Evolutionary conservation across 2,797 vertebrate species (phyloP), one percentile per base, ranked within the genome.

Genomic region (Lagothrix lagotricha): DNA sequence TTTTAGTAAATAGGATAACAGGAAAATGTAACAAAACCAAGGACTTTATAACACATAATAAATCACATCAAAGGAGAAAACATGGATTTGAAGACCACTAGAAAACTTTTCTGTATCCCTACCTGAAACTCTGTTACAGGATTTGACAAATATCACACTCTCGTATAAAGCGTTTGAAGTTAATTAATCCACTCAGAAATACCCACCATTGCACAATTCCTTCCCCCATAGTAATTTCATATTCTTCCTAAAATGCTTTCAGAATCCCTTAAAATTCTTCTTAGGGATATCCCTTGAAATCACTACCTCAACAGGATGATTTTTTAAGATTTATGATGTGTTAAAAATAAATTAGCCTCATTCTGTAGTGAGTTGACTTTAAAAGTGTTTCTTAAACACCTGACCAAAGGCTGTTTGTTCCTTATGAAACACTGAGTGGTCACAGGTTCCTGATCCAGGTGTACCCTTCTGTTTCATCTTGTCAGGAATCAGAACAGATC

Each of bases 131-230:
- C 39, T 84, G 19, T 77, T 10, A 0, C 7, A n/a, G 19, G 14
- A 72, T 83, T 90, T 73, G 4, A 90, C 22, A 90, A 90, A 84
- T 26, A 46, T 20, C 11, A n/a, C 0, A 0, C 22, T 87, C 13
- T 58, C 36, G 7, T 17, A 46, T 17, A 48, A 0, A 17, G 4
- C 52, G 7, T 87, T 84, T 91, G 28, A 77, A 85, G n/a, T 80
- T 90, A 95, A 75, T 61, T 54, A 57, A 76, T 92, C 75, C 89
- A 15, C 17, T 85, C 76, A 80, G 73, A 76, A 92, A 88, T 64
- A 41, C 0, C 52, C 26, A 93, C 33, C 17, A 50, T 50, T 24
- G 46, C 13, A 52, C 11, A 19, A 64, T 19, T 48, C 33, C 33
- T 96, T n/a, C 19, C 12, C 4, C 28, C 5, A 22, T 20, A 73